phyloP scores from a whole-genome alignment of 2,888 invertebrate species.

The Drosophila maculinotata region DNA sequence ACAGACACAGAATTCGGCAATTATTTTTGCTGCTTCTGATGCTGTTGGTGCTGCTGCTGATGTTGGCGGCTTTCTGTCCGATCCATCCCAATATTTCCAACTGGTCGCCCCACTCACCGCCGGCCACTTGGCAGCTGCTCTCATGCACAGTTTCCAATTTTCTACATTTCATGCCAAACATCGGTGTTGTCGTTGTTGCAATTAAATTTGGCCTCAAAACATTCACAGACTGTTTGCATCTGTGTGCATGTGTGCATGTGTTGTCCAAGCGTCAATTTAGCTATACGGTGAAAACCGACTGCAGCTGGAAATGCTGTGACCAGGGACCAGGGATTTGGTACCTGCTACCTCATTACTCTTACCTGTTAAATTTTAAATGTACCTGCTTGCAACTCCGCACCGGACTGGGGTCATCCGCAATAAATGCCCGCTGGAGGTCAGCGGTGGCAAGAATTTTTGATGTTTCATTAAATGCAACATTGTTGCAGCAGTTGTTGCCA shows the following conservation, averaged over 20 bases:
- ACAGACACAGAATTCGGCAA: slow-evolving; percentile 41
- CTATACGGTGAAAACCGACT: slow-evolving; percentile 57
- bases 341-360: slow-evolving; percentile 9
- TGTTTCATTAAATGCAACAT: slow-evolving; percentile 33
- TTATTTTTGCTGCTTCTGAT: slow-evolving; percentile 43
- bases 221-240: slow-evolving; percentile 33
- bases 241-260: slow-evolving; percentile 1
- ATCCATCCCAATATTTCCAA: slow-evolving; percentile 38
- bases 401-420: slow-evolving; percentile 46
- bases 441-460: slow-evolving; percentile 29
- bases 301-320: slow-evolving; percentile 45
- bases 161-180: slow-evolving; percentile 59
- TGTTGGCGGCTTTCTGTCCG: slow-evolving; percentile 54
- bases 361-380: slow-evolving; percentile 20
- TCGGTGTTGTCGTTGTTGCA: slow-evolving; percentile 59
- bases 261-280: slow-evolving; percentile 40
- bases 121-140: slow-evolving; percentile 41
- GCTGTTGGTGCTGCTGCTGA: slow-evolving; percentile 27
- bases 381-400: slow-evolving; percentile 11
- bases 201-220: slow-evolving; percentile 78
- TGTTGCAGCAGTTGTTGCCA: slow-evolving; percentile 29
- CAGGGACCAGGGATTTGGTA: slow-evolving; percentile 10
- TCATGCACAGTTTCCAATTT: slow-evolving; percentile 63
- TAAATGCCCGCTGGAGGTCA: slow-evolving; percentile 44
- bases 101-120: slow-evolving; percentile 11